Evolutionary conservation across 2,113 vertebrate genomes (phyloP), one percentile per base, ranked within the genome.

Genomic region (Neodontobutis hainanensis): DNA sequence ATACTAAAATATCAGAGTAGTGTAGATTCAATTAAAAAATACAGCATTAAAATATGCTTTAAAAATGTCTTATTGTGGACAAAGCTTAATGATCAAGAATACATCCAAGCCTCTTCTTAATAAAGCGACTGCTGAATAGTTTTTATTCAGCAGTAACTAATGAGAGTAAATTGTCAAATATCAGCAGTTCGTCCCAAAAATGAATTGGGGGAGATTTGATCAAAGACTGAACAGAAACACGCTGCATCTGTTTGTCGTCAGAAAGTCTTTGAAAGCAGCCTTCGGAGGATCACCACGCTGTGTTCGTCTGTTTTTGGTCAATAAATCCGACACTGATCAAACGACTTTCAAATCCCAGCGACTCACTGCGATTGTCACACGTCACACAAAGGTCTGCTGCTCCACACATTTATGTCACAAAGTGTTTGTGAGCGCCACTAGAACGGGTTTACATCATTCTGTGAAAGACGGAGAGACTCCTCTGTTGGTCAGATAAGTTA

Each of bases 231-330:
- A 27, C 19, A 27, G 19, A 27, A 27, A 27, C 19, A 27, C 19
- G 3, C 3, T 27, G 19, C 19, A 27, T 27, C 19, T 27, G 19
- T 27, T 27, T 27, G 19, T 27, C 7, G 51, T 35, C 27, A 4
- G 51, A 2, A 32, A 12, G 51, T 32, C 51, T 53, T 53, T 53
- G 51, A 53, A 52, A 27, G 19, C 19, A 27, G 19, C 27, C 11
- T 12, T 11, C 11, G 15, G 50, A 19, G 27, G 34, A 52, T 34
- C 11, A 32, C 5, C 5, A 53, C 27, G 51, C 51, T 53, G 27
- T 35, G 11, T 52, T 52, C 34, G 51, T 53, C 51, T 53, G 27
- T 35, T 53, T 53, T 35, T 7, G 51, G 51, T 35, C 51, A 35
- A 14, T 53, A 35, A 53, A 53, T 35, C 34, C 11, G 6, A 35